These are phyloP conservation scores for Gymnogyps californianus DNA, from an alignment of 2,113 vertebrate genomes.

Conservation along the genomic window DNA sequence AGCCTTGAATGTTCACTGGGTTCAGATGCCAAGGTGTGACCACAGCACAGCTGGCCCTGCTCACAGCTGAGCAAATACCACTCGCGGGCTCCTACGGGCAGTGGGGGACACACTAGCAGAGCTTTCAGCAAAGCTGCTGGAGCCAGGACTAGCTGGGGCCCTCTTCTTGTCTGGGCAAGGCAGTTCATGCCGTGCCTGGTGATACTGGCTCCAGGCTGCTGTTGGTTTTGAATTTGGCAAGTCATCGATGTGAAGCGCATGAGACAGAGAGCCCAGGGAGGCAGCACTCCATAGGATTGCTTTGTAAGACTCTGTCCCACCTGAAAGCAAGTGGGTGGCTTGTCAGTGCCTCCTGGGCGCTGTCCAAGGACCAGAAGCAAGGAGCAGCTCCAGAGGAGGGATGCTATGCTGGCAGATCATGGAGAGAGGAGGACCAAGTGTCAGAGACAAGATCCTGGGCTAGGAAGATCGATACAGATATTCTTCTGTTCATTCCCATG, in stretches of 20 bases:
- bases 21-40: not conserved
- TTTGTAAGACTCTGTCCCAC: not conserved
- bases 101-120: not conserved
- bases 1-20: not conserved
- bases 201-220: not conserved
- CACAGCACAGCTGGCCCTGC: not conserved
- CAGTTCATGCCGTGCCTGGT: rapidly evolving
- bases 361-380: not conserved
- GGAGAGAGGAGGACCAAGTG: too few relatives aligned
- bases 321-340: not conserved
- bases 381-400: not conserved
- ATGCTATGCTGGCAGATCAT: too few relatives aligned
- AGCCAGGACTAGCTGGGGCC: not conserved
- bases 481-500: not conserved
- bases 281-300: not conserved
- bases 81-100: not conserved
- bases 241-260: not conserved
- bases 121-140: not conserved
- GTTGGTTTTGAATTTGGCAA: not conserved
- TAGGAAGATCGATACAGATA: not conserved
- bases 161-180: not conserved
- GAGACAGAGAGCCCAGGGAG: not conserved
- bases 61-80: not conserved
- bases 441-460: not conserved
- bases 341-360: not conserved